Base-by-base conservation (phyloP, 2,797 vertebrate genomes). In the Macrochelys suwanniensis region DNA sequence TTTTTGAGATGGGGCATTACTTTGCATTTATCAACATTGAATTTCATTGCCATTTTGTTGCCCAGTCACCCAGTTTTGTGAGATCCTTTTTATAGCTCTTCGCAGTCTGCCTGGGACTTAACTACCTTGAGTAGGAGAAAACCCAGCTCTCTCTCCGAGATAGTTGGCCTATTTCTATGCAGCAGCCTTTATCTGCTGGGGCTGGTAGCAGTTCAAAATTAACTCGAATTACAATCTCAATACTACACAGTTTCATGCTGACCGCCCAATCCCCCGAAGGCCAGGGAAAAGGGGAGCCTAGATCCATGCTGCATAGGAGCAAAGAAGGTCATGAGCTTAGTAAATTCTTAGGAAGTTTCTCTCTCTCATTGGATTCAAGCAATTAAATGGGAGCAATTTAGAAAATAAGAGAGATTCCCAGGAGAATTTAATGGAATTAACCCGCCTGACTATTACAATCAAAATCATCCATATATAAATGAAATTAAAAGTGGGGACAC, bases 161-260 rank as follows among this genome's bases (percentile, higher is more conserved):
- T 23, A 21, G 26, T 17, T 56, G 82, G 42, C 5, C 37, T 89
- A 47, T 19, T 88, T 17, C 28, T 56, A 21, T 77, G 42, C 17
- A 76, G 19, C 7, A 25, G 42, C 45, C 42, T 49, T 77, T 16
- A 31, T 26, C 74, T 7, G 49, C 26, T 31, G 71, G 21, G 61
- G 28, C 71, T 77, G 0, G 0, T 9, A 59, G 3, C 1, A 11
- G 26, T 5, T 12, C 23, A 3, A 4, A 13, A 86, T 71, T 47
- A 68, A 84, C 76, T 53, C 92, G 71, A 80, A n/a, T 6, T 50
- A 10, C 26, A 0, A 3, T 74, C 9, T 77, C 77, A 78, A 85
- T 3, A 71, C 80, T 57, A n/a, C 4, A n/a, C 49, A 85, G 57
- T 13, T 71, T 84, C 89, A 71, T 3, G 9, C 53, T 45, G 4